Evolutionary conservation across 2,888 invertebrate genomes (phyloP).

Genomic region (Amiota communis): DNA sequence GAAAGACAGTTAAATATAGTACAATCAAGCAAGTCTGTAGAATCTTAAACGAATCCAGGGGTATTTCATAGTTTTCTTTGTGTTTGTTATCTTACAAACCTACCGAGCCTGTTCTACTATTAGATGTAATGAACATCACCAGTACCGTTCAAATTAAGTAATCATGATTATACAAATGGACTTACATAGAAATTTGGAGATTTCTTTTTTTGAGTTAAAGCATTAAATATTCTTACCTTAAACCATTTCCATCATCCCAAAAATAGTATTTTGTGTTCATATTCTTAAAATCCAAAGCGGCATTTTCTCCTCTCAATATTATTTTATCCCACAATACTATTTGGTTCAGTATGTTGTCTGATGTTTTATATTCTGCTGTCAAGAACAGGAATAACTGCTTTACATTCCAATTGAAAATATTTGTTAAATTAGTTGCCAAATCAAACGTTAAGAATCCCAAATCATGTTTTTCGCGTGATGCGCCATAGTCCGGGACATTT

Average conservation of each 20-base stretch:
- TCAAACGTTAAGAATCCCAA: conserved; percentile 96
- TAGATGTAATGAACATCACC: no score
- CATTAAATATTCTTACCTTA: conserved; percentile 79
- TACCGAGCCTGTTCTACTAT: no score
- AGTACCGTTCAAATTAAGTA: no score
- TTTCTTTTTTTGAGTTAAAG: no score
- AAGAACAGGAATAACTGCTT: conserved; percentile 97
- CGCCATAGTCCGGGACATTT: conserved; percentile 96
- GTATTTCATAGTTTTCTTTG: no score
- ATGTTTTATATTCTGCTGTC: conserved; percentile 95
- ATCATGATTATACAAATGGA: no score
- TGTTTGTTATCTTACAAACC: no score
- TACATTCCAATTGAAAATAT: conserved; percentile 99
- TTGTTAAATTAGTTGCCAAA: conserved; percentile 91
- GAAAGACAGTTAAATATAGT: no score
- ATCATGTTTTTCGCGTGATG: conserved; percentile 94
- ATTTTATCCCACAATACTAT: conserved; percentile 99
- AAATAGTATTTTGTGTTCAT: conserved; percentile 99
- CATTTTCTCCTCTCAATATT: conserved; percentile 92
- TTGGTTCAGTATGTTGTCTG: conserved; percentile 90
- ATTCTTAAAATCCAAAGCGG: conserved; percentile 92
- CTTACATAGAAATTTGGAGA: no score
- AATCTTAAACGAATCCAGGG: no score
- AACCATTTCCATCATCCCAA: conserved; percentile 98
- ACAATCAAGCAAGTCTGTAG: no score